Conservation (phyloP, 1,140 invertebrate species). For the Manduca sexta region DNA sequence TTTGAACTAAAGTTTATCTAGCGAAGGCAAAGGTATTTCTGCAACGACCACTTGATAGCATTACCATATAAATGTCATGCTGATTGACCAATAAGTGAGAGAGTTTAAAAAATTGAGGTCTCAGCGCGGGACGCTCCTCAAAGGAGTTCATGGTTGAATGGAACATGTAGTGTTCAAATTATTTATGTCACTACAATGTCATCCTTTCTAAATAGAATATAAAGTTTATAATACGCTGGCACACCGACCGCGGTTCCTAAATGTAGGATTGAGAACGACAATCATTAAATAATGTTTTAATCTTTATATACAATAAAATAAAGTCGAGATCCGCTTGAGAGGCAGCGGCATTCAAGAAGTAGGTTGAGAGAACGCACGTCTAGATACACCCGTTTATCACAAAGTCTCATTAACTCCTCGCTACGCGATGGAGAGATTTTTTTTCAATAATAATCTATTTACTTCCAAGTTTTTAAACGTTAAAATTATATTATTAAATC, state of each 20-base stretch:
- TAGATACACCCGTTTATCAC: slow-evolving; percentile 63
- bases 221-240: slow-evolving; percentile 42
- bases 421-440: slow-evolving; percentile 29
- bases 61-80: slow-evolving; percentile 58
- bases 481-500: background rate
- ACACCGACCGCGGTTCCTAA: slow-evolving; percentile 50
- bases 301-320: slow-evolving; percentile 43
- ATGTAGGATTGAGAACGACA: slow-evolving; percentile 60
- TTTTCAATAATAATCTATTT: slow-evolving; percentile 22
- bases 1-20: background rate
- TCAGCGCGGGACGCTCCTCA: slow-evolving; percentile 66
- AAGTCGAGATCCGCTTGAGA: slow-evolving; percentile 41
- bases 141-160: slow-evolving; percentile 71
- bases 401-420: slow-evolving; percentile 59
- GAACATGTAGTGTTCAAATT: slow-evolving; percentile 58
- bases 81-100: slow-evolving; percentile 70
- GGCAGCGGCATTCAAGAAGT: slow-evolving; percentile 55
- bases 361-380: slow-evolving; percentile 66
- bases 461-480: background rate
- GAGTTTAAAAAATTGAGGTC: slow-evolving; percentile 71
- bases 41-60: slow-evolving; percentile 34
- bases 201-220: slow-evolving; percentile 25
- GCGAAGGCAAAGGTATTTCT: slow-evolving; percentile 15
- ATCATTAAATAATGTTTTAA: slow-evolving; percentile 43
- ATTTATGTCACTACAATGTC: slow-evolving; percentile 26